Conservation (phyloP, 2,888 invertebrate species). For the Cephus pygmeus region DNA sequence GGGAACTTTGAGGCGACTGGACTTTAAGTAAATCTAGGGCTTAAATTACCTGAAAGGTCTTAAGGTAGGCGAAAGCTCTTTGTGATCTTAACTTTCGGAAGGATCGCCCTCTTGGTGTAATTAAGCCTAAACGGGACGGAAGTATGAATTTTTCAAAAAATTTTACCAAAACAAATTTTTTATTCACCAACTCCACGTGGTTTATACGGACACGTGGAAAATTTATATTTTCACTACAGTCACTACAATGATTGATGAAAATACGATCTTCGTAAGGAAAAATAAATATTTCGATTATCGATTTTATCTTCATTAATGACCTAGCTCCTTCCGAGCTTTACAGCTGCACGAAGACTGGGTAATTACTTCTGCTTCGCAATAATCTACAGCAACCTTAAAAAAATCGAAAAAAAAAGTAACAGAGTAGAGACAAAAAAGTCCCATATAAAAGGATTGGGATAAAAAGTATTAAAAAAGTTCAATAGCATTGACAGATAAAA, state of each 20-base stretch:
- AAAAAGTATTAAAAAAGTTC: not conserved
- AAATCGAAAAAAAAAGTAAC: not conserved
- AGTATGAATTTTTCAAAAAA: not conserved
- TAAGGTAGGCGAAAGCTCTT: not conserved
- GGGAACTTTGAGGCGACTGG: not conserved
- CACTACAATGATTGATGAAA: not conserved
- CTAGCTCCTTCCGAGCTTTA: not conserved
- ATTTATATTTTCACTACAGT: not conserved
- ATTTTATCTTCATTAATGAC: not conserved
- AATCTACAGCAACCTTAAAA: accelerated
- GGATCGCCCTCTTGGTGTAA: not conserved
- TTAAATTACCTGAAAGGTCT: not conserved
- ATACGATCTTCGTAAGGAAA: not conserved
- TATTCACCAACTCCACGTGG: not conserved
- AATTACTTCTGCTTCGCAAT: not conserved
- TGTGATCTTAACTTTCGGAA: not conserved
- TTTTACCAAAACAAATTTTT: no score
- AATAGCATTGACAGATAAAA: not conserved
- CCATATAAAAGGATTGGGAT: not conserved
- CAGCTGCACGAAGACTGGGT: not conserved
- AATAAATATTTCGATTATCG: not conserved
- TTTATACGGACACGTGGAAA: not conserved
- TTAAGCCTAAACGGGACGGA: not conserved
- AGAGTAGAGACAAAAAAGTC: not conserved
- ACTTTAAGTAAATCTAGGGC: not conserved